A percentile compares a stretch with the other conserved stretches of the same genome.
phyloP scores from a whole-genome alignment of 2,888 invertebrate species.

The Keiferia lycopersicella region DNA sequence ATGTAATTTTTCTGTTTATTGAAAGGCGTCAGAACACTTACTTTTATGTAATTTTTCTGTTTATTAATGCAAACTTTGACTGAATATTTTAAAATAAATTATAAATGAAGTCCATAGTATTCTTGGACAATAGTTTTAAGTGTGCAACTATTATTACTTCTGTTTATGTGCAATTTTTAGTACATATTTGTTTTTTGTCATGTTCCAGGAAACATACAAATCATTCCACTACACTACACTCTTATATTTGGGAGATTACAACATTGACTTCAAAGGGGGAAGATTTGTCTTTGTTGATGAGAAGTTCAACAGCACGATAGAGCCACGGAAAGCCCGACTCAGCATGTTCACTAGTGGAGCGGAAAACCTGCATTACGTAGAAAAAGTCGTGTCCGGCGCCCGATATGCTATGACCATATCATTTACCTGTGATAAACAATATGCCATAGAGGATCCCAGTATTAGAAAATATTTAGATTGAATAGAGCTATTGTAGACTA shows the following conservation, averaged over 20 bases:
- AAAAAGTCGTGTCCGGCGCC: constrained; percentile 87
- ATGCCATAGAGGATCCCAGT: constrained; percentile 83
- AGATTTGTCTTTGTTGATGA: constrained; percentile 89
- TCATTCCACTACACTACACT: constrained; percentile 94
- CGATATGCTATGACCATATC: constrained; percentile 92
- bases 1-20: too few relatives aligned
- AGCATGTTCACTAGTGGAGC: constrained; percentile 93
- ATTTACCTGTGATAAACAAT: constrained; percentile 89
- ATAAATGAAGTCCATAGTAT: too few relatives aligned
- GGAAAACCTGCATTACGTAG: constrained; percentile 92
- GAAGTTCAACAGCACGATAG: constrained; percentile 84
- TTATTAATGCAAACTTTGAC: too few relatives aligned
- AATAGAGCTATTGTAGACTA: background rate
- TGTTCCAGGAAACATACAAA: constrained; percentile 89
- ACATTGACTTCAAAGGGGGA: constrained; percentile 90
- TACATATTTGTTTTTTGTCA: background rate
- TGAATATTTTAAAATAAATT: too few relatives aligned
- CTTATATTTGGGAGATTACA: constrained; percentile 89
- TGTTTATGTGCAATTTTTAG: background rate
- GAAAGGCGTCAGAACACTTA: too few relatives aligned
- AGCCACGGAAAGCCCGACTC: constrained; percentile 89
- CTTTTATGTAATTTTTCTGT: too few relatives aligned
- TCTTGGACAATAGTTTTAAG: too few relatives aligned
- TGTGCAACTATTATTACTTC: too few relatives aligned
- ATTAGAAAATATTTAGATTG: constrained; percentile 45